Conservation (phyloP, 2,113 vertebrate genomes). For the Rhabdornis inornatus region DNA sequence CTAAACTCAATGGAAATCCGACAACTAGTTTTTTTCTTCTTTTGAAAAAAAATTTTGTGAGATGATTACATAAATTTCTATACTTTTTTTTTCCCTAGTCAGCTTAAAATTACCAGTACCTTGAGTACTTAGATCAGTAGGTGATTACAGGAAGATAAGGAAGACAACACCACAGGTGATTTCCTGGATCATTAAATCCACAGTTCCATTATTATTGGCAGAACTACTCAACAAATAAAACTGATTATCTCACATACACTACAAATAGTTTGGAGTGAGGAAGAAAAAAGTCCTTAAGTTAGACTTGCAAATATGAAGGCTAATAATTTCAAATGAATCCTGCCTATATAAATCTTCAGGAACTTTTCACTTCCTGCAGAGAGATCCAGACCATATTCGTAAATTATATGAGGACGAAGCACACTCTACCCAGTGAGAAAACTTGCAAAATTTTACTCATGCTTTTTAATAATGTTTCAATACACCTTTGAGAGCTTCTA, state of each 20-base stretch:
- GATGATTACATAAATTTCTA: background rate
- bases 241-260: background rate
- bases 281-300: background rate
- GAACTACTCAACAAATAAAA: conserved; percentile 7
- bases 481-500: background rate
- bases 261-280: background rate
- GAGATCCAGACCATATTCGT: background rate
- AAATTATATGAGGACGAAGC: background rate
- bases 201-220: background rate
- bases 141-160: background rate
- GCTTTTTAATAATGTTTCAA: background rate
- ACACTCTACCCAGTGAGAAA: background rate
- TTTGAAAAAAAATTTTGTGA: background rate
- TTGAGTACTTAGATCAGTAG: background rate
- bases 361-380: background rate
- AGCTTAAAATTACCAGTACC: background rate
- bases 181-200: background rate
- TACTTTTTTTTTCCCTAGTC: background rate
- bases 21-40: background rate
- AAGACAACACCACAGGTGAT: background rate
- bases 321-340: background rate
- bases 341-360: background rate
- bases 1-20: background rate
- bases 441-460: background rate
- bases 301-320: background rate